These are phyloP conservation scores for Cephalophus harveyi DNA, from an alignment of 2,113 vertebrate genomes.

Conservation along the genomic window DNA sequence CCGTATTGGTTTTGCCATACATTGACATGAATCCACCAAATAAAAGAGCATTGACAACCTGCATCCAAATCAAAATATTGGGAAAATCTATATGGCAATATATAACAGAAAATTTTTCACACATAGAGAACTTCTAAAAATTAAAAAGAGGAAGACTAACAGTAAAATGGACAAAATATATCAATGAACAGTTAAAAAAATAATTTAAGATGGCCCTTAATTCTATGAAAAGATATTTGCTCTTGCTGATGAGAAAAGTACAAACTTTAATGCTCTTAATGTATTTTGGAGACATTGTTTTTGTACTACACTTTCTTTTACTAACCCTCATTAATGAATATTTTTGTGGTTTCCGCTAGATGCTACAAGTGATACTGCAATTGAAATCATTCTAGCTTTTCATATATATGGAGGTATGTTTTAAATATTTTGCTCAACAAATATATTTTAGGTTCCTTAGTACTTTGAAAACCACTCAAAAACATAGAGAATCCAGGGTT, in stretches of 20 bases:
- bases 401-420: not conserved
- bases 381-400: not conserved
- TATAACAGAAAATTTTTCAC: not conserved
- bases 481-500: not conserved
- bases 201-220: not conserved
- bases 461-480: not conserved
- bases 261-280: not conserved
- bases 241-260: not conserved
- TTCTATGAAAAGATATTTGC: not conserved
- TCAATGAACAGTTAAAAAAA: not conserved
- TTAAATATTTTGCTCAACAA: not conserved
- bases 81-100: not conserved
- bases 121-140: not conserved
- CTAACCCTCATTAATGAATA: not conserved
- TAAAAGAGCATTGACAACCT: not conserved
- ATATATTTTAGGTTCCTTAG: not conserved
- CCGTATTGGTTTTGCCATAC: too few species aligned
- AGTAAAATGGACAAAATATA: not conserved
- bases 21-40: too few species aligned
- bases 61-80: not conserved
- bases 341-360: not conserved
- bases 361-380: not conserved
- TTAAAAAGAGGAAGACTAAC: not conserved
- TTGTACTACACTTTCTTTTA: not conserved
- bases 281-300: not conserved